A percentile compares a stretch with the other conserved stretches of the same genome.
Evolutionary conservation across 2,113 vertebrate species (phyloP).

Genomic region (Pristiophorus japonicus): DNA sequence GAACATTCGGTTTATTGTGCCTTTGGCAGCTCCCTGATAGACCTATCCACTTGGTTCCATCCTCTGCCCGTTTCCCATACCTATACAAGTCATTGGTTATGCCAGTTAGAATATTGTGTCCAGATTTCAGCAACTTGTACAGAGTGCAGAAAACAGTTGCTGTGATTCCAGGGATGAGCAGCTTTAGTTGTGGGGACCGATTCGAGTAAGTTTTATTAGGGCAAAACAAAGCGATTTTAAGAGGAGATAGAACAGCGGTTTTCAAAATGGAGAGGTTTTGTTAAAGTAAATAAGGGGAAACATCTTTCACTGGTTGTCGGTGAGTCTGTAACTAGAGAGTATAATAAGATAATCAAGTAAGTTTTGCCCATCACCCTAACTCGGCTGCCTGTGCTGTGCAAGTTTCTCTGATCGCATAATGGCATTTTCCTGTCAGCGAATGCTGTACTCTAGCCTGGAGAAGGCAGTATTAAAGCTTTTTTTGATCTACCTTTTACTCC

Average conservation of each 20-base stretch:
- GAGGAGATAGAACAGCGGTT: not conserved
- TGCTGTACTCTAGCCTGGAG: not conserved
- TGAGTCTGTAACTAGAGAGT: too few relatives aligned
- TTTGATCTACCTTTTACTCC: not conserved
- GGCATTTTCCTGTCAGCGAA: not conserved
- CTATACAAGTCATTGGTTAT: not conserved
- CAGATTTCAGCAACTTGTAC: not conserved
- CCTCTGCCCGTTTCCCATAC: not conserved
- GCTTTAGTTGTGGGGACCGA: too few relatives aligned
- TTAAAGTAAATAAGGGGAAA: too few relatives aligned
- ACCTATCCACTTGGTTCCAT: not conserved
- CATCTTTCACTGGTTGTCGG: not conserved
- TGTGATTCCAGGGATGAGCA: not conserved
- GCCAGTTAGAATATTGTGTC: not conserved
- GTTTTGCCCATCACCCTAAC: not conserved
- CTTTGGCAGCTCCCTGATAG: not conserved
- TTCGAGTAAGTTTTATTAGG: not conserved
- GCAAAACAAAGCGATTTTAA: not conserved
- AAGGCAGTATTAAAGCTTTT: not conserved
- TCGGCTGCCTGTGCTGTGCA: not conserved
- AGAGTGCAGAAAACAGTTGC: not conserved
- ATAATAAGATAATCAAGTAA: too few relatives aligned
- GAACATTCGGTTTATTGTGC: not conserved
- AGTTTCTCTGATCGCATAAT: not conserved
- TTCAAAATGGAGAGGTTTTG: not conserved